These are phyloP conservation scores for Chiloscyllium plagiosum DNA, from an alignment of 2,113 vertebrate species.

Conservation along the genomic window DNA sequence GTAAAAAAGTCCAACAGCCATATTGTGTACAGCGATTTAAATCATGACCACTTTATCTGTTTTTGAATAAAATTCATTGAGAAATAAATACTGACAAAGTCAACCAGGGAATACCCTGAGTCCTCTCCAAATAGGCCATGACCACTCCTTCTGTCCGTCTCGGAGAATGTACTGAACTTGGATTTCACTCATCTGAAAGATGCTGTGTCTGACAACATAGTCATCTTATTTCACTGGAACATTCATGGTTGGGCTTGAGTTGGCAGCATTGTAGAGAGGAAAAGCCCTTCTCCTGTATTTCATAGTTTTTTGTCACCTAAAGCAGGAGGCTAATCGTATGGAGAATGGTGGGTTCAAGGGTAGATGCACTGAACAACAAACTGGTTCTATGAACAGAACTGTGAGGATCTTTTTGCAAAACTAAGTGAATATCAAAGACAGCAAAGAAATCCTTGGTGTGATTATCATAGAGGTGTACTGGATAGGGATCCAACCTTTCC, in stretches of 20 bases:
- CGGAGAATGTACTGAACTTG: not conserved
- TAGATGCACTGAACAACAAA: not conserved
- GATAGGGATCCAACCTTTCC: not conserved
- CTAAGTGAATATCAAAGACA: not conserved
- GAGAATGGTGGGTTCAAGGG: not conserved
- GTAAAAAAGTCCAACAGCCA: not conserved
- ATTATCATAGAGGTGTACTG: not conserved
- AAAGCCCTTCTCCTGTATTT: not conserved
- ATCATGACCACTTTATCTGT: not conserved
- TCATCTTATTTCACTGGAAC: not conserved
- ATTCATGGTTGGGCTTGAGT: not conserved
- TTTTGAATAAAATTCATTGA: not conserved
- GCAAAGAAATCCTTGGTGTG: not conserved
- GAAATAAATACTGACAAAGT: not conserved
- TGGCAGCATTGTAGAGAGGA: not conserved
- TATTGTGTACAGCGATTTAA: not conserved
- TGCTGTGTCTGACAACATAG: not conserved
- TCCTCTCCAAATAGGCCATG: not conserved
- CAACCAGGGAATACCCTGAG: not conserved
- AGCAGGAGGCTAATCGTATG: not conserved
- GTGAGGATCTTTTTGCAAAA: not conserved
- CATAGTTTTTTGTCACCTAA: not conserved
- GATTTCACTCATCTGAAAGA: not conserved
- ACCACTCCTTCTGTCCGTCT: not conserved
- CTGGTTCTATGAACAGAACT: not conserved